Base-by-base conservation (phyloP, 2,113 vertebrate genomes). In the Pterophyllum scalare region DNA sequence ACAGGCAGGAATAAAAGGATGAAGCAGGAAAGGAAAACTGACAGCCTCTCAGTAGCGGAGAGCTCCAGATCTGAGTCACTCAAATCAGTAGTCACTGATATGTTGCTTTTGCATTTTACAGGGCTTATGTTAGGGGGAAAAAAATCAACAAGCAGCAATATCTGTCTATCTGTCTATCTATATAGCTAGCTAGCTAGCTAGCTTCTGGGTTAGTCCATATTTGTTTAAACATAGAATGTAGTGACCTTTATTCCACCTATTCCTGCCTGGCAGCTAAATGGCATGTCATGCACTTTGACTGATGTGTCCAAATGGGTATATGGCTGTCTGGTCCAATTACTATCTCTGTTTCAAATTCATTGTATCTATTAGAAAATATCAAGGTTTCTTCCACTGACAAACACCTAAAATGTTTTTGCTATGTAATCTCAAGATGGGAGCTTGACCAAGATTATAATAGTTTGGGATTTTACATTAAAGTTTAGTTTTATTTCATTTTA, bases 1-100 rank as follows among this genome's bases (percentile, higher is more conserved):
- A 92, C 92, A 88, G 93, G 88, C 89, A 81, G 79, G 26, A 88
- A 91, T 88, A 80, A 91, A 93, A 93, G 88, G 87, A 91, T 91
- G 88, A 76, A 90, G 88, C 74, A 52, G 74, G 57, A 83, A 87
- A 90, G 72, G 89, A 75, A 93, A 92, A 88, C 87, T 90, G 91
- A 94, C 88, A 93, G 81, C 61, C 67, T 84, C 84, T 81, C 82
- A 61, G 80, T 86, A 74, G 61, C 83, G 14, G 43, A 79, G 83
- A 80, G 88, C 87, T 90, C 57, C 59, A 78, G 76, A 90, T 93
- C 83, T 80, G 89, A 87, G 79, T 85, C 31, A n/a, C 49, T 56
- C 89, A 87, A 85, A 92, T 90, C 86, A 80, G 89, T 87, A 87
- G 89, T 89, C 84, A 89, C 85, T 24, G 72, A 80, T 86, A 89